These are phyloP conservation scores for Glyphotaelius pellucidus DNA, from an alignment of 2,888 invertebrate genomes.

Conservation along the genomic window DNA sequence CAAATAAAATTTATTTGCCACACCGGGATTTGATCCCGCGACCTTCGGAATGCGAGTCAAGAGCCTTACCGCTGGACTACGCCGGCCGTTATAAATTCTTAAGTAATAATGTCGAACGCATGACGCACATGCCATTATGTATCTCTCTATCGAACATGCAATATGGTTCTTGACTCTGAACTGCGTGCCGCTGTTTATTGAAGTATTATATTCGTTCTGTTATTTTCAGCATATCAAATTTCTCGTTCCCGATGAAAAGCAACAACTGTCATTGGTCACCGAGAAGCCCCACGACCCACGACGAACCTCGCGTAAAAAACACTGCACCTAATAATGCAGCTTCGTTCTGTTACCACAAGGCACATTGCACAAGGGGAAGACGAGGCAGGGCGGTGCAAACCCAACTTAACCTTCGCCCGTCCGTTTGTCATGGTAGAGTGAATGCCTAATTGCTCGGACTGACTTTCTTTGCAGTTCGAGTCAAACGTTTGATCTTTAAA, in stretches of 20 bases:
- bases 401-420: slow-evolving; percentile 51
- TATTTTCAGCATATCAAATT: slow-evolving; percentile 60
- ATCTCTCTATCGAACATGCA: slow-evolving; percentile 27
- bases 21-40: no score
- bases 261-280: slow-evolving; percentile 64
- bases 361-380: not conserved
- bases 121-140: not conserved
- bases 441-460: not conserved
- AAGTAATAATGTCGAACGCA: not conserved
- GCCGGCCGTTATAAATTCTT: no score
- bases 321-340: slow-evolving; percentile 1
- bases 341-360: slow-evolving; percentile 12
- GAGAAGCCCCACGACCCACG: slow-evolving; percentile 59
- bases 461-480: not conserved
- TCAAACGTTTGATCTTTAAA: not conserved
- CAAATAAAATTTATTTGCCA: no score
- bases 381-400: not conserved
- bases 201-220: slow-evolving; percentile 62
- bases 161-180: slow-evolving; percentile 40
- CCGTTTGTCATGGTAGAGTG: slow-evolving; percentile 30
- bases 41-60: no score
- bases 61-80: no score
- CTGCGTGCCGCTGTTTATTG: slow-evolving; percentile 50
- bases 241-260: slow-evolving; percentile 58
- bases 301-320: slow-evolving; percentile 22